Evolutionary conservation across 2,888 invertebrate genomes (phyloP).

Genomic region (Arge pagana): DNA sequence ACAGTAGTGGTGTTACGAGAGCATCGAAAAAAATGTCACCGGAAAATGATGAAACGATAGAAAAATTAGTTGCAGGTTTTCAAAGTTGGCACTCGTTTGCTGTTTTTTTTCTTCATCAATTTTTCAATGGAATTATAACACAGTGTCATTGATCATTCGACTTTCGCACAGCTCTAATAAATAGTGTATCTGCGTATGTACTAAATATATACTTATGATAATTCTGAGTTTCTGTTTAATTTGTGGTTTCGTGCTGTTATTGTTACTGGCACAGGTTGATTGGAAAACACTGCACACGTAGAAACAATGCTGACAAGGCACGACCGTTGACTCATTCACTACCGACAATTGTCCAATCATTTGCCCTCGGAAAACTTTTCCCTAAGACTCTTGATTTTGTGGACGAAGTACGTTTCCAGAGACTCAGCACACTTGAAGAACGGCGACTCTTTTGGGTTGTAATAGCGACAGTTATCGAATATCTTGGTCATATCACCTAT

Average conservation of each 20-base stretch:
- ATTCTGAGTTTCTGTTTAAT: conserved; percentile 34
- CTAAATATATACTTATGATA: conserved; percentile 40
- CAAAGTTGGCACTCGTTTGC: no score
- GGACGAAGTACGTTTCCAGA: conserved; percentile 93
- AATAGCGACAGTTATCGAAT: conserved; percentile 98
- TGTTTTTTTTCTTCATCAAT: no score
- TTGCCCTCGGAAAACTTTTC: conserved; percentile 75
- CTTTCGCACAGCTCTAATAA: conserved; percentile 46
- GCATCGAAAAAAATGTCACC: no score
- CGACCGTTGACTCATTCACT: not conserved
- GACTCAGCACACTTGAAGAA: conserved; percentile 96
- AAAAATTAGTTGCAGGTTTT: no score
- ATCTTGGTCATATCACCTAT: conserved; percentile 98
- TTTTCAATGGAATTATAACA: not conserved
- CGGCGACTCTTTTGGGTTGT: conserved; percentile 93
- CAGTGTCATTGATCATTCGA: conserved; percentile 24
- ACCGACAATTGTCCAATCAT: conserved; percentile 33
- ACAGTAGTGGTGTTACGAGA: no score
- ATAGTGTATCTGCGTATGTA: conserved; percentile 38
- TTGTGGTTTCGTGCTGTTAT: conserved; percentile 14
- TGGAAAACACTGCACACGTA: conserved; percentile 18
- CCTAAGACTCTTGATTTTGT: conserved; percentile 86
- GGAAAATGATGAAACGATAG: no score
- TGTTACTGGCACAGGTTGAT: conserved; percentile 7
- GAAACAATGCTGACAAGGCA: not conserved